A percentile compares a stretch with the other conserved stretches of the same genome.
Evolutionary conservation across 2,113 vertebrate genomes (phyloP).

Genomic region (Vimba vimba): DNA sequence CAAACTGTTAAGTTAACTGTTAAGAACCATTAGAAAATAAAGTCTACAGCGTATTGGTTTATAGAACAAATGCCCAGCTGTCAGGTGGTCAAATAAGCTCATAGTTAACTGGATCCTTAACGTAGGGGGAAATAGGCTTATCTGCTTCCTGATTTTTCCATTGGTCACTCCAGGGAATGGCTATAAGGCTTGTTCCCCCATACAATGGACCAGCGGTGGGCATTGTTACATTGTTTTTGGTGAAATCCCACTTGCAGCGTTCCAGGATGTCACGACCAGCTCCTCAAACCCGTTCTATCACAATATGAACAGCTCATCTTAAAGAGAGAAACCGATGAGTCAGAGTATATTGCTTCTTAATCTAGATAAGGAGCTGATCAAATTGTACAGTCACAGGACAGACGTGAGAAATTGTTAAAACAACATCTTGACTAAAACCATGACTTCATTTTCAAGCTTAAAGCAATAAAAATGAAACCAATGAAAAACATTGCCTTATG

Average conservation of each 20-base stretch:
- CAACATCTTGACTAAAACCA: background rate
- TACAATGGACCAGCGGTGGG: slow-evolving; percentile 70
- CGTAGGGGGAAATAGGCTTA: slow-evolving; percentile 64
- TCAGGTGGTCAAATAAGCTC: slow-evolving; percentile 42
- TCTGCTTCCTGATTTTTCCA: slow-evolving; percentile 71
- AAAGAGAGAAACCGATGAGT: background rate
- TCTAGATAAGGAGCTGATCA: background rate
- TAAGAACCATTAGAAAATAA: background rate
- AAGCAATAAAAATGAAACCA: background rate
- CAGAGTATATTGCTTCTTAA: background rate
- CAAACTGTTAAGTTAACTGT: too few relatives aligned
- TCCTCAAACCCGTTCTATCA: slow-evolving; percentile 53
- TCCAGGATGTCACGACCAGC: slow-evolving; percentile 47
- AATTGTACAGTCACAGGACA: background rate
- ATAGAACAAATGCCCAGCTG: background rate
- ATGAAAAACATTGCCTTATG: background rate
- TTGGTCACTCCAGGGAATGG: slow-evolving; percentile 63
- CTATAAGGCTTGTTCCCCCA: slow-evolving; percentile 62
- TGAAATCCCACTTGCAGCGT: slow-evolving; percentile 42
- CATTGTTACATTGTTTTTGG: slow-evolving; percentile 71
- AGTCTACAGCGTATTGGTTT: background rate
- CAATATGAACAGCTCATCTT: background rate
- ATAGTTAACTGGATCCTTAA: slow-evolving; percentile 55
- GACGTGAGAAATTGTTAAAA: background rate
- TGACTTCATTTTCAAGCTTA: background rate